Evolutionary conservation across 2,888 invertebrate species (phyloP).

Genomic region (Cyrtodaria siliqua): DNA sequence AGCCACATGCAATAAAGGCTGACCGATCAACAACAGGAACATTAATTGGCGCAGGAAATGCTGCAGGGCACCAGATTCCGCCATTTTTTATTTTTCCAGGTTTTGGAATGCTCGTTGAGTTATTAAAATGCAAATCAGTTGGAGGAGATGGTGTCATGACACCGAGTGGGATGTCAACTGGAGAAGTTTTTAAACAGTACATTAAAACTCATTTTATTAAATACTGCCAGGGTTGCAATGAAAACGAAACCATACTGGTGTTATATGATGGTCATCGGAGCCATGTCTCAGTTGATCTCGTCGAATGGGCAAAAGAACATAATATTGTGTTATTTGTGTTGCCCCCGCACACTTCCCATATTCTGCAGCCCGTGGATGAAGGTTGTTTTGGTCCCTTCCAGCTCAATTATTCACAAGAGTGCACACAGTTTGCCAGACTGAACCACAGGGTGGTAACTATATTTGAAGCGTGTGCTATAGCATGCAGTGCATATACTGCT

Average conservation of each 20-base stretch:
- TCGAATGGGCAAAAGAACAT: background rate
- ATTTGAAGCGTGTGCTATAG: too few relatives aligned
- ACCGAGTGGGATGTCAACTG: slow-evolving; percentile 43
- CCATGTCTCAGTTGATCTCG: slow-evolving; percentile 5
- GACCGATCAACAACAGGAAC: background rate
- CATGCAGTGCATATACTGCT: too few relatives aligned
- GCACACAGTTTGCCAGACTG: slow-evolving; percentile 3
- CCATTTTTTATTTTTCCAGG: slow-evolving; percentile 24
- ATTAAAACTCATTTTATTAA: slow-evolving; percentile 1
- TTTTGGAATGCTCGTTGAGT: slow-evolving; percentile 11
- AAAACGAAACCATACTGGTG: too few relatives aligned
- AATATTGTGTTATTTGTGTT: slow-evolving; percentile 10
- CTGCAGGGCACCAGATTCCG: slow-evolving; percentile 1
- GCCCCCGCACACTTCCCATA: background rate
- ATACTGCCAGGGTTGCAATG: background rate
- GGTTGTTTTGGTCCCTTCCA: slow-evolving; percentile 39
- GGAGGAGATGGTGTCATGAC: slow-evolving; percentile 34
- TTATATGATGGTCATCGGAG: slow-evolving; percentile 12
- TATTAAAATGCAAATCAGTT: slow-evolving; percentile 37
- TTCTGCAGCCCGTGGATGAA: slow-evolving; percentile 21
- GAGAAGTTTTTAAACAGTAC: background rate
- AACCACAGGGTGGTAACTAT: slow-evolving; percentile 15
- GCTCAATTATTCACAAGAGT: slow-evolving; percentile 17
- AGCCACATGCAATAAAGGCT: background rate
- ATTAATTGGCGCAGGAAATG: slow-evolving; percentile 12